These are phyloP conservation scores for Picathartes gymnocephalus DNA, from an alignment of 2,113 vertebrate genomes.

Conservation along the genomic window DNA sequence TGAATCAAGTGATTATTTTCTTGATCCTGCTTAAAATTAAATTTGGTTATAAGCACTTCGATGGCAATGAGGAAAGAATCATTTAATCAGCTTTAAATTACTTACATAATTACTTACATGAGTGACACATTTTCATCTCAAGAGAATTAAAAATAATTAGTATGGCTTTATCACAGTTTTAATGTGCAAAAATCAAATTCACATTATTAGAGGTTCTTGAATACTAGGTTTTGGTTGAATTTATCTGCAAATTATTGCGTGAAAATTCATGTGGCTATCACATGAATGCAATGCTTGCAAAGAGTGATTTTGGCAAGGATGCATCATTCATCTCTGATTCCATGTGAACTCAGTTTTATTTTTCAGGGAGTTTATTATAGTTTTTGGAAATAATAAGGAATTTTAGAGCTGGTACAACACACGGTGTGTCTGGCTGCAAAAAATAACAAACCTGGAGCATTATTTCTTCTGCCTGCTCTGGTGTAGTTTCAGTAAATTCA, in stretches of 20 bases:
- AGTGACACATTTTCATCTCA: conserved; percentile 23
- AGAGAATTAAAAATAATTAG: conserved; percentile 56
- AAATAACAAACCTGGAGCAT: neutral
- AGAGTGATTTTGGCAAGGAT: neutral
- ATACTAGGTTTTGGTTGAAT: neutral
- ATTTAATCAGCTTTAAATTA: conserved; percentile 60
- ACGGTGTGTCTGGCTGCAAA: neutral
- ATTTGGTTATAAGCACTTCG: conserved; percentile 29
- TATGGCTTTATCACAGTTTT: conserved; percentile 13
- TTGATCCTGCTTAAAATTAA: conserved; percentile 53
- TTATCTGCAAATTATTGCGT: neutral
- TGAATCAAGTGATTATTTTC: conserved; percentile 43
- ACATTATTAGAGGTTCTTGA: neutral
- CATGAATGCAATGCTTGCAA: neutral
- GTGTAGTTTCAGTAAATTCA: neutral
- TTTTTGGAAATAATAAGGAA: neutral
- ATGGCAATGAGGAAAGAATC: conserved; percentile 11
- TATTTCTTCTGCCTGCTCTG: neutral
- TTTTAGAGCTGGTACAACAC: neutral
- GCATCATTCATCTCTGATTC: neutral
- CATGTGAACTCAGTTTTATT: neutral
- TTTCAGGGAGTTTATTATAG: neutral
- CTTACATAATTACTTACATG: conserved; percentile 20
- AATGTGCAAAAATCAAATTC: conserved; percentile 32
- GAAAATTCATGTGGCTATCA: neutral